A percentile compares a stretch with the other conserved stretches of the same genome.
Evolutionary conservation across 2,888 invertebrate species (phyloP).

Genomic region (Eumerus sabulonum): DNA sequence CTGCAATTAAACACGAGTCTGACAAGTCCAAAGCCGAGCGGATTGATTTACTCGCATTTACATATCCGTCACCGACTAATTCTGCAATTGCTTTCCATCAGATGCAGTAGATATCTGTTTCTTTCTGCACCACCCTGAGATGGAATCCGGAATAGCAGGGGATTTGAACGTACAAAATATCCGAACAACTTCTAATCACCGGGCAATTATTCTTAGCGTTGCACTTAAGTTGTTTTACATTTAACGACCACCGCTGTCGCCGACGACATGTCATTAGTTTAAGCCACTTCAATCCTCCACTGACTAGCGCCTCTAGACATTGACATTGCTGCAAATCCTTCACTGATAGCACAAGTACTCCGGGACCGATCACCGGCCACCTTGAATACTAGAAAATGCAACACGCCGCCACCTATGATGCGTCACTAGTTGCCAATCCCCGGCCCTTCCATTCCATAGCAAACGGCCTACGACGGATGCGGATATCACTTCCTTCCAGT

Average conservation of each 20-base stretch:
- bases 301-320: constrained; percentile 18
- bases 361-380: constrained; percentile 54
- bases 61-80: too few species aligned
- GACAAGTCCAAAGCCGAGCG: constrained; percentile 20
- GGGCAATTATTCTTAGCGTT: constrained; percentile 44
- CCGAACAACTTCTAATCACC: constrained; percentile 60
- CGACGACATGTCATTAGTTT: constrained; percentile 62
- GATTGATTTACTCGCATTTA: too few species aligned
- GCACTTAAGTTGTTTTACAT: constrained; percentile 63
- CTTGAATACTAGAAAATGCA: constrained; percentile 59
- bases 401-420: constrained; percentile 64
- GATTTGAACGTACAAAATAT: too few species aligned
- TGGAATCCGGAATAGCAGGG: too few species aligned
- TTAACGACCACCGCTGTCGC: constrained; percentile 62
- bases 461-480: too few species aligned
- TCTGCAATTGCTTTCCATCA: too few species aligned
- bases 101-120: too few species aligned
- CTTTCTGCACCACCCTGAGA: too few species aligned
- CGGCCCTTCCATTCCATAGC: background rate
- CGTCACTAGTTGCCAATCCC: constrained; percentile 36
- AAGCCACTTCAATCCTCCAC: constrained; percentile 4
- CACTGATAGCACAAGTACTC: constrained; percentile 59
- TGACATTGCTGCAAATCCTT: constrained; percentile 50
- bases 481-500: constrained; percentile 13
- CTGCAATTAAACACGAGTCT: constrained; percentile 59